Conservation (phyloP, 1,140 invertebrate genomes). For the Copidosoma floridanum region DNA sequence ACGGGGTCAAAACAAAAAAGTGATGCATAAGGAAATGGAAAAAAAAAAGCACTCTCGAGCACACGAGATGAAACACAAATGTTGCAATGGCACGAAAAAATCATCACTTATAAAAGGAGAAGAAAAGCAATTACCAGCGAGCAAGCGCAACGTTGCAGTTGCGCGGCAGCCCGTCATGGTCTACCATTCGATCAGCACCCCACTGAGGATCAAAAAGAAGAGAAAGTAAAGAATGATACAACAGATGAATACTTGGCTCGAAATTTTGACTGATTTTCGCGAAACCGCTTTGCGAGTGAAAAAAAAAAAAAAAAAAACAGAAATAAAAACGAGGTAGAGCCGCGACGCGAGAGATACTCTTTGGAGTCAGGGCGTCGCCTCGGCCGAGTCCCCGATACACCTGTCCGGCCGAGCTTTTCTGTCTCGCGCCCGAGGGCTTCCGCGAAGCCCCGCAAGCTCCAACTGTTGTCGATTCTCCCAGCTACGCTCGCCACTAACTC, state of each 20-base stretch:
- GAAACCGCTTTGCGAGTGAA: too few relatives aligned
- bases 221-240: too few relatives aligned
- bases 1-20: neutral
- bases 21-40: neutral
- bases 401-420: neutral
- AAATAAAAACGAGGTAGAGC: neutral
- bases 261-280: too few relatives aligned
- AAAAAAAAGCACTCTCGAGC: too few relatives aligned
- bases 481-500: neutral
- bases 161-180: neutral
- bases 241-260: neutral
- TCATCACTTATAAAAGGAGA: too few relatives aligned
- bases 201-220: constrained; percentile 7
- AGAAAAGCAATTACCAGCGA: constrained; percentile 7
- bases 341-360: neutral
- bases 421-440: constrained; percentile 45
- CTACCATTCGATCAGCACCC: constrained; percentile 5
- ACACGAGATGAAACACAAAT: neutral
- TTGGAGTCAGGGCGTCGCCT: neutral
- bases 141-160: neutral
- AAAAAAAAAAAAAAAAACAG: constrained; percentile 5
- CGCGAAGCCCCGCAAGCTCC: constrained; percentile 44
- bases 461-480: constrained; percentile 51
- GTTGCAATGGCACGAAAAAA: neutral
- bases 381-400: neutral